phyloP scores from a whole-genome alignment of 2,888 invertebrate species.

The Folsomia candida region DNA sequence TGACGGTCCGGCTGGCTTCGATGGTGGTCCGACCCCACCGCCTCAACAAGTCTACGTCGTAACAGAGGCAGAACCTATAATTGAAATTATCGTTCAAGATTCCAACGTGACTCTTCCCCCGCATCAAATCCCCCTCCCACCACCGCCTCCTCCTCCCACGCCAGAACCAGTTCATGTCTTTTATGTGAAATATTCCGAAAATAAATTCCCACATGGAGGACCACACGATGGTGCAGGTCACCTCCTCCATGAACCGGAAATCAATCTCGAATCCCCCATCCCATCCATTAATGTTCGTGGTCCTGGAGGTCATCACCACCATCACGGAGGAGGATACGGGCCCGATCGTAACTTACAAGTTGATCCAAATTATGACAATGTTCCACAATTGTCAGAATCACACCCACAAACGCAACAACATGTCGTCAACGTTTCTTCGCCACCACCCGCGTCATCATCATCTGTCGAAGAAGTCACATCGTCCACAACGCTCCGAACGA shows the following conservation, averaged over 20 bases:
- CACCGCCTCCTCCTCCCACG: slow-evolving; percentile 58
- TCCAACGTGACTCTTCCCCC: slow-evolving; percentile 77
- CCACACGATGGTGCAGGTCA: slow-evolving; percentile 20
- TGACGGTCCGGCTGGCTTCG: not conserved
- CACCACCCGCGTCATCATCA: not conserved
- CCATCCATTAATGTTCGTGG: slow-evolving; percentile 42
- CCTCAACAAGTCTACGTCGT: slow-evolving; percentile 21
- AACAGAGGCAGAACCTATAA: slow-evolving; percentile 68
- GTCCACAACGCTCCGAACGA: slow-evolving; percentile 21
- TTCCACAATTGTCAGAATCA: not conserved
- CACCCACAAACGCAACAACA: slow-evolving; percentile 37
- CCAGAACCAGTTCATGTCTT: slow-evolving; percentile 87
- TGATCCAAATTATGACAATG: slow-evolving; percentile 14
- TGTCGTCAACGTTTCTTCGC: not conserved
- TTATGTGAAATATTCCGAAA: slow-evolving; percentile 77
- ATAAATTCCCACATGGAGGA: slow-evolving; percentile 65
- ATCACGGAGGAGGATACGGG: slow-evolving; percentile 8
- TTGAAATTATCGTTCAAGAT: slow-evolving; percentile 87
- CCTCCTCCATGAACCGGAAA: slow-evolving; percentile 30
- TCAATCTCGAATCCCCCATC: slow-evolving; percentile 46
- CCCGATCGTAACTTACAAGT: not conserved
- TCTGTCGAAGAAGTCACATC: not conserved
- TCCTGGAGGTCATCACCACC: slow-evolving; percentile 30
- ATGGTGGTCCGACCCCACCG: not conserved
- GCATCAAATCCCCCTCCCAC: slow-evolving; percentile 57